Evolutionary conservation across 2,113 vertebrate genomes (phyloP).

Genomic region (Xerus inauris): DNA sequence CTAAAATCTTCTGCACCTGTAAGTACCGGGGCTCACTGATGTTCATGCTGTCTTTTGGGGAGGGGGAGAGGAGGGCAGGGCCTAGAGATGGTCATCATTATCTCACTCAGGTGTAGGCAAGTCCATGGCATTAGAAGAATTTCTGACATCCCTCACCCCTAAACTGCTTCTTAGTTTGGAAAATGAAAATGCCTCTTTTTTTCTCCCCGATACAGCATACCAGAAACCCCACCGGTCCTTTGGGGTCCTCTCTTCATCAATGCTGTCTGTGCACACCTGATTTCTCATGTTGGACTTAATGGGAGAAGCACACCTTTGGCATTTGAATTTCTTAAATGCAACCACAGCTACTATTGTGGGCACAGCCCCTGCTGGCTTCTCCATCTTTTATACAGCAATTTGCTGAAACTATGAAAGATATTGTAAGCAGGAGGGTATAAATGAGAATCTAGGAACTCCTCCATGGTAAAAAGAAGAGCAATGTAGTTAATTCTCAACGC

Average conservation of each 20-base stretch:
- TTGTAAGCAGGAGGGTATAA: constrained; percentile 53
- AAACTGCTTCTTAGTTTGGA: constrained; percentile 60
- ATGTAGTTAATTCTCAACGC: constrained; percentile 50
- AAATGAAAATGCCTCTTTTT: constrained; percentile 65
- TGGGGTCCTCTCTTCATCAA: constrained; percentile 37
- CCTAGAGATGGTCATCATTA: constrained; percentile 60
- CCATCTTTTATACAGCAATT: constrained; percentile 75
- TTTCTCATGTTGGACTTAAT: constrained; percentile 56
- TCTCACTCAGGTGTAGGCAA: constrained; percentile 75
- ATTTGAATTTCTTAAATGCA: constrained; percentile 71
- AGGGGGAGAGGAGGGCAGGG: constrained; percentile 5
- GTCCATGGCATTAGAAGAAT: constrained; percentile 56
- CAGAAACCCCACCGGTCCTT: constrained; percentile 46
- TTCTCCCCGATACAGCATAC: background rate
- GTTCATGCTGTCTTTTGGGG: constrained; percentile 74
- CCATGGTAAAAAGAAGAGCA: constrained; percentile 56
- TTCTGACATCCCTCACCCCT: background rate
- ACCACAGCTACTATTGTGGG: constrained; percentile 58
- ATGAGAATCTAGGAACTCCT: constrained; percentile 62
- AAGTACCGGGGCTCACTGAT: constrained; percentile 83
- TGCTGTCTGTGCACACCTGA: constrained; percentile 38
- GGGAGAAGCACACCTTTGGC: background rate
- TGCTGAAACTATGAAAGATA: constrained; percentile 69
- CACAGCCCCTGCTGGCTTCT: constrained; percentile 68
- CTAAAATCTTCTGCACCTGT: constrained; percentile 86